These are phyloP conservation scores for Musca vetustissima DNA, from an alignment of 1,140 invertebrate species.

Conservation along the genomic window DNA sequence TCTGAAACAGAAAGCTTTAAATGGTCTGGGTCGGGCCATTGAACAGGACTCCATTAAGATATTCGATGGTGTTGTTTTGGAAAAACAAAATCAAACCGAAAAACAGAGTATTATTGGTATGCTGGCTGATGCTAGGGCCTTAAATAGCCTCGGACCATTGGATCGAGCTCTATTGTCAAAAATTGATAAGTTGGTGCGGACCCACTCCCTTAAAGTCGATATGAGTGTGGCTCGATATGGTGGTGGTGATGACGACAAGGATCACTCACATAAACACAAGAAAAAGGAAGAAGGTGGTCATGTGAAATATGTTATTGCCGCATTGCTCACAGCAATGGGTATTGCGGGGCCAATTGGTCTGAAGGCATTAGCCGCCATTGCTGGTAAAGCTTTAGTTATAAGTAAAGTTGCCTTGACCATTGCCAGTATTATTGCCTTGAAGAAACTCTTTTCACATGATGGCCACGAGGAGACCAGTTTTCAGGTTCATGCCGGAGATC, in stretches of 20 bases:
- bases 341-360: conserved; percentile 62
- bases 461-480: conserved; percentile 63
- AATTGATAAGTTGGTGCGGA: conserved; percentile 47
- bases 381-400: conserved; percentile 68
- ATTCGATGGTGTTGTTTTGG: conserved; percentile 61
- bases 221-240: conserved; percentile 35
- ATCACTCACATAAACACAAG: conserved; percentile 38
- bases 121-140: conserved; percentile 45
- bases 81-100: conserved; percentile 60
- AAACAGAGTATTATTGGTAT: conserved; percentile 44
- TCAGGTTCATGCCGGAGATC: conserved; percentile 66
- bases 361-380: conserved; percentile 66
- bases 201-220: conserved; percentile 49
- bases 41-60: conserved; percentile 63
- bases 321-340: conserved; percentile 65
- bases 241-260: conserved; percentile 26
- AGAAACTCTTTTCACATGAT: conserved; percentile 69
- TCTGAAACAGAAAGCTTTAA: conserved; percentile 62
- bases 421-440: conserved; percentile 68
- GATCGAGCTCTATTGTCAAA: conserved; percentile 49
- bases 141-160: conserved; percentile 39
- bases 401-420: conserved; percentile 70
- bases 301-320: conserved; percentile 62
- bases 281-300: conserved; percentile 42
- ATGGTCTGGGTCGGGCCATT: conserved; percentile 59